These are phyloP conservation scores for Lepidochrysops patricia DNA, from an alignment of 2,888 invertebrate species.

Conservation along the genomic window DNA sequence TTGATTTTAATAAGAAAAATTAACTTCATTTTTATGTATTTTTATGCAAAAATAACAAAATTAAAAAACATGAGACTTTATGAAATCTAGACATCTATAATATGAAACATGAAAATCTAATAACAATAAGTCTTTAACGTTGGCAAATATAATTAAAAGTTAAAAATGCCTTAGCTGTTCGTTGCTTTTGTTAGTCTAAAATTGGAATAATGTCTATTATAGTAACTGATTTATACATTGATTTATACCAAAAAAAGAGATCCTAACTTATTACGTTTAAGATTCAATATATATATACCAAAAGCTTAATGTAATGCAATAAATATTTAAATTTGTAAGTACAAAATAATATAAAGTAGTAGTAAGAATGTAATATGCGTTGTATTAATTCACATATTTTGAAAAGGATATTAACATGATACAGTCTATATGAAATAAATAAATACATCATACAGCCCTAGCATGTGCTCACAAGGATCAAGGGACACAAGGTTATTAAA, in stretches of 20 bases:
- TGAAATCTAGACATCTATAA: constrained; percentile 73
- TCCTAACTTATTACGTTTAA: constrained; percentile 64
- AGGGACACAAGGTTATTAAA: constrained; percentile 68
- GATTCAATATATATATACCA: constrained; percentile 40
- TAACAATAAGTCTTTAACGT: constrained; percentile 72
- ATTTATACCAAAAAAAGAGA: constrained; percentile 47
- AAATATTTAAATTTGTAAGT: constrained; percentile 19
- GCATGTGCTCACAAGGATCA: constrained; percentile 64
- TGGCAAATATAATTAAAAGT: constrained; percentile 53
- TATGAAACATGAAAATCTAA: constrained; percentile 72
- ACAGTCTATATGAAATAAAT: constrained; percentile 56
- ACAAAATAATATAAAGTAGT: constrained; percentile 26
- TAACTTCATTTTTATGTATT: constrained; percentile 4
- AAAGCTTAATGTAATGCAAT: constrained; percentile 47
- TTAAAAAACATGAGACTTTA: constrained; percentile 64
- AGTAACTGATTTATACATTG: constrained; percentile 60
- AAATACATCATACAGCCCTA: constrained; percentile 64
- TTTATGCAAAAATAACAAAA: constrained; percentile 41
- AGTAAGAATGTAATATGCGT: constrained; percentile 27
- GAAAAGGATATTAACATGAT: constrained; percentile 26
- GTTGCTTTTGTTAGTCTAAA: constrained; percentile 57
- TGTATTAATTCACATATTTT: constrained; percentile 36
- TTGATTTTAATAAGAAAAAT: constrained; percentile 45
- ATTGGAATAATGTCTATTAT: constrained; percentile 64
- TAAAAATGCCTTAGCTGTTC: constrained; percentile 66